phyloP scores from a whole-genome alignment of 2,888 invertebrate species.

The Nemapogon koenigi region DNA sequence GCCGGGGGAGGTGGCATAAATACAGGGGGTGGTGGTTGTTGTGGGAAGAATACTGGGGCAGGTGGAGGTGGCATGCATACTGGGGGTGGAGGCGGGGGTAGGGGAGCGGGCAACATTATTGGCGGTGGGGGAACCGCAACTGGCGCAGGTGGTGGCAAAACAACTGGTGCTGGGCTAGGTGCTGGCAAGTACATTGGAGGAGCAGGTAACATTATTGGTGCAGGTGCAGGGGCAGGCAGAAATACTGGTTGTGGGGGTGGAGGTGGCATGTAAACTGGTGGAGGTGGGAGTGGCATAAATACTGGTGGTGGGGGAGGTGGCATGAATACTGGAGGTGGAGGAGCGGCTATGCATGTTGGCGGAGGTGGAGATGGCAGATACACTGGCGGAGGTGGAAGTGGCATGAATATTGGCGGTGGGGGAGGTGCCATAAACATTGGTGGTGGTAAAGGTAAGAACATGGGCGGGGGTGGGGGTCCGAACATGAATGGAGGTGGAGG shows the following conservation, averaged over 20 bases:
- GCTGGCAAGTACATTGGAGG: constrained; percentile 2
- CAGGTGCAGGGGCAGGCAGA: constrained; percentile 10
- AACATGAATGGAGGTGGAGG: constrained; percentile 20
- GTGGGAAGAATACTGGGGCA: constrained; percentile 12
- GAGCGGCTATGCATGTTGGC: background rate
- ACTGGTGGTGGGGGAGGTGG: constrained; percentile 22
- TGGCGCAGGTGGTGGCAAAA: constrained; percentile 14
- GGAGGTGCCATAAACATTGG: constrained; percentile 18
- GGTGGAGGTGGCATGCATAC: constrained; percentile 15
- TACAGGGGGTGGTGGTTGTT: constrained; percentile 17
- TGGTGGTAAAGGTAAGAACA: constrained; percentile 16
- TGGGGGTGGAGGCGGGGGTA: constrained; percentile 14
- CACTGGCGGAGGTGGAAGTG: constrained; percentile 21
- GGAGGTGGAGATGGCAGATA: constrained; percentile 12
- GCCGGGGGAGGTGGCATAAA: constrained; percentile 18
- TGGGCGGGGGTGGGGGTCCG: constrained; percentile 14
- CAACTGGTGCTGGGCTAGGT: constrained; percentile 4
- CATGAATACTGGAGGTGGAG: constrained; percentile 14
- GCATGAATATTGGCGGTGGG: constrained; percentile 20
- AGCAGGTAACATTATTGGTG: background rate
- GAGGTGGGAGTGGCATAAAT: constrained; percentile 16
- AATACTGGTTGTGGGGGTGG: constrained; percentile 1
- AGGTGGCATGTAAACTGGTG: constrained; percentile 17
- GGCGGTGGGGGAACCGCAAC: constrained; percentile 13
- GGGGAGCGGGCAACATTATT: constrained; percentile 11